Percentiles rank a stretch among this genome's conserved stretches.
Conservation (phyloP, 2,113 vertebrate genomes). For the Chamaea fasciata region DNA sequence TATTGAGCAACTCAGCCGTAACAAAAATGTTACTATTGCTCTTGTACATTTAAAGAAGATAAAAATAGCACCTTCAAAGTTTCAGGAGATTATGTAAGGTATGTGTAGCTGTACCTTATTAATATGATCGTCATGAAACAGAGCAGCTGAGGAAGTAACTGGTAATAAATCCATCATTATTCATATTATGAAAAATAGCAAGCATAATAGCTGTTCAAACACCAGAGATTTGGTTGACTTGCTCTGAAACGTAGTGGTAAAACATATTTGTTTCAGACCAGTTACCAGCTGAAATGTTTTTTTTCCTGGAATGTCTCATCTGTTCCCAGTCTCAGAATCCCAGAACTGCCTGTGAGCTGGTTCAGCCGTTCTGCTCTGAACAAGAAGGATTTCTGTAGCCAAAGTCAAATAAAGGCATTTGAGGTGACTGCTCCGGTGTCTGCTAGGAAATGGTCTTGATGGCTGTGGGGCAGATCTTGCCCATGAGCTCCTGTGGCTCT, state of each 20-base stretch:
- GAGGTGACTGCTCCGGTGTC: background rate
- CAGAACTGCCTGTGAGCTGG: background rate
- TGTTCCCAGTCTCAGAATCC: background rate
- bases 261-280: background rate
- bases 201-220: background rate
- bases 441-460: background rate
- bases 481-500: background rate
- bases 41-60: background rate
- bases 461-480: background rate
- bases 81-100: constrained; percentile 1
- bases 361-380: background rate
- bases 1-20: background rate
- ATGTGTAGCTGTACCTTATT: background rate
- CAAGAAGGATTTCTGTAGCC: background rate
- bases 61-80: background rate
- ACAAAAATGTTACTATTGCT: background rate
- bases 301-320: background rate
- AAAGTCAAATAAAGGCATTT: background rate
- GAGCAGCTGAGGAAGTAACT: background rate
- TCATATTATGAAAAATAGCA: background rate
- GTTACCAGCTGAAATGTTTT: background rate
- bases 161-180: constrained; percentile 8
- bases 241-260: background rate
- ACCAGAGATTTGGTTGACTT: background rate
- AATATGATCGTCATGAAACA: background rate